Evolutionary conservation across 2,113 vertebrate genomes (phyloP).

Genomic region (Heliornis fulica): DNA sequence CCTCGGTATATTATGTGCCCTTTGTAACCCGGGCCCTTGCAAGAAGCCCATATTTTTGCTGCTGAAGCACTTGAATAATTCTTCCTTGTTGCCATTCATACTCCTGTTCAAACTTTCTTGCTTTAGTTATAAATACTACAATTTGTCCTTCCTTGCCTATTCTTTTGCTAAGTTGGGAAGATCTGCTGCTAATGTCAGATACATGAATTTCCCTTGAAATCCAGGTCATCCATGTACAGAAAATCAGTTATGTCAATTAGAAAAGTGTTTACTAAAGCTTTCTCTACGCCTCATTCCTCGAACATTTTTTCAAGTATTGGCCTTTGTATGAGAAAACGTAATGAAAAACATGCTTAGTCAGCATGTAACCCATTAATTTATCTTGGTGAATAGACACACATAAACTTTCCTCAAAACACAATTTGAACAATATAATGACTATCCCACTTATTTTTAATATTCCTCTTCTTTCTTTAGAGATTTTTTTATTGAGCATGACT

Average conservation of each 20-base stretch:
- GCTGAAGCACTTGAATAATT: neutral
- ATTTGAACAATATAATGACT: neutral
- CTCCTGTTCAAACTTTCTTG: neutral
- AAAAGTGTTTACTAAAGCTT: neutral
- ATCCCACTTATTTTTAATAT: neutral
- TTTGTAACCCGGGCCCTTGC: neutral
- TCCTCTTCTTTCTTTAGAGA: neutral
- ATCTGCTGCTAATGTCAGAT: neutral
- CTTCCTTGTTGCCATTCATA: neutral
- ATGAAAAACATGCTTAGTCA: neutral
- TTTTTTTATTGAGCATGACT: neutral
- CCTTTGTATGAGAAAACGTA: neutral
- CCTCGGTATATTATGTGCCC: neutral
- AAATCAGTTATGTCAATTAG: neutral
- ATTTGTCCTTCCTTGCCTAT: neutral
- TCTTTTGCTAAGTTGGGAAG: neutral
- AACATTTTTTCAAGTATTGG: neutral
- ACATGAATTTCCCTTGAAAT: neutral
- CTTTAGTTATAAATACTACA: neutral
- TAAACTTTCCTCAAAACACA: neutral
- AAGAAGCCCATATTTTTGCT: neutral
- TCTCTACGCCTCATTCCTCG: neutral
- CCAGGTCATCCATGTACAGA: neutral
- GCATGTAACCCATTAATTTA: neutral
- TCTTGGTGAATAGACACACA: neutral